Base-by-base conservation (phyloP, 1,140 invertebrate species). In the Bicyclus anynana region DNA sequence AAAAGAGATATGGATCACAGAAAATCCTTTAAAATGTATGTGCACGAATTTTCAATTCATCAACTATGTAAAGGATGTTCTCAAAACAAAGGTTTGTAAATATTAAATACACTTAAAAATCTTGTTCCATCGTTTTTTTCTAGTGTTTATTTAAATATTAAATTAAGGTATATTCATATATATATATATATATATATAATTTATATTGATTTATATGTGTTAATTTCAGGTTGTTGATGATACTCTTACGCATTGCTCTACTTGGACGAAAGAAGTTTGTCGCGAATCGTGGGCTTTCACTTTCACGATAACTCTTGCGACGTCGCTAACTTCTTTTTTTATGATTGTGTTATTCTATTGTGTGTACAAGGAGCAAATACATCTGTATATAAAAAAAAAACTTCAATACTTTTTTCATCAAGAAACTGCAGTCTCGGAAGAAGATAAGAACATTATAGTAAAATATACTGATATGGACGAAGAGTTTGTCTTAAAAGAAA, bases 401-500 rank as follows among this genome's bases (percentile, higher is more conserved):
- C 53, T 77, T 9, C 42, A 50, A 37, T 47, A 49, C 16, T 55
- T 65, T 49, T 33, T 53, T 17, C 62, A 62, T 6, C 44, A 57
- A 35, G 40, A 56, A 21, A 17, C 33, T 46, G 10, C 4, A 27
- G 21, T 16, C 1, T 52, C 49, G 20, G 49, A 69, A 27, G 55
- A 62, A 53, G 44, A 33, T 18, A 63, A 65, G 40, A 72, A 69
- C 20, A 53, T 83, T 5, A 63, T 72, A 1, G 62, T 83, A 0
- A 71, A 70, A 56, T 85, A 76, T 62, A 59, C 72, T 5, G 71
- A 81, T 56, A 51, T 62, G 3, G 84, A 87, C 42, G 77, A 85
- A 63, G 82, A 83, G 49, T 87, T 85, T 54, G 74, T 85, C 1
- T 42, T 77, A 6, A 77, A 73, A 57, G 77, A 85, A 53, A 64